phyloP scores from a whole-genome alignment of 1,140 invertebrate genomes.

The Rhopalosiphum padi region DNA sequence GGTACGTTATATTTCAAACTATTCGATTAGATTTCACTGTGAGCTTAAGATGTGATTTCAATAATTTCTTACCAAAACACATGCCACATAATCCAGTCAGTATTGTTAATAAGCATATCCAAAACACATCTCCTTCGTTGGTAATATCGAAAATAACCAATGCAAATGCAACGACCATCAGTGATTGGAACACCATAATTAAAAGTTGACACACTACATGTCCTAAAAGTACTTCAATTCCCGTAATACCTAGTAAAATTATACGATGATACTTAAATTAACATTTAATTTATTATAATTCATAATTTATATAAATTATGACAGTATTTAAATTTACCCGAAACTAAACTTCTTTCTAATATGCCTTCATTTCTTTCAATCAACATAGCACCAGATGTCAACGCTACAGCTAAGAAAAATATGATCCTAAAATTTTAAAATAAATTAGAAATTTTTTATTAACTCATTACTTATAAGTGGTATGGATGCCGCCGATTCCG shows the following conservation, averaged over 20 bases:
- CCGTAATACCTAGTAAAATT: slow-evolving; percentile 75
- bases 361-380: slow-evolving; percentile 88
- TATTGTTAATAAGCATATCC: slow-evolving; percentile 74
- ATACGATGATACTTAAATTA: not conserved
- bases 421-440: slow-evolving; percentile 76
- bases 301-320: not conserved
- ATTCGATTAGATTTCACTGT: not conserved
- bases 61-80: slow-evolving; percentile 76
- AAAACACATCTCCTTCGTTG: slow-evolving; percentile 65
- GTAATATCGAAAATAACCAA: slow-evolving; percentile 77
- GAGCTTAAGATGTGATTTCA: not conserved
- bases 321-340: slow-evolving; percentile 62
- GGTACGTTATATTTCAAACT: not conserved
- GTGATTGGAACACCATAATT: slow-evolving; percentile 91
- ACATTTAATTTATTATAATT: not conserved
- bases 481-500: not conserved
- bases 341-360: slow-evolving; percentile 87
- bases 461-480: not conserved
- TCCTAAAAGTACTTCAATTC: slow-evolving; percentile 88
- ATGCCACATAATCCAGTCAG: slow-evolving; percentile 91
- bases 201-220: slow-evolving; percentile 93
- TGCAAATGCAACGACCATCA: slow-evolving; percentile 88
- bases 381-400: slow-evolving; percentile 90
- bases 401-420: slow-evolving; percentile 91
- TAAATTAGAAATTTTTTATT: not conserved